Evolutionary conservation across 2,797 vertebrate species (phyloP).

Genomic region (Hyperoplus lanceolatus): DNA sequence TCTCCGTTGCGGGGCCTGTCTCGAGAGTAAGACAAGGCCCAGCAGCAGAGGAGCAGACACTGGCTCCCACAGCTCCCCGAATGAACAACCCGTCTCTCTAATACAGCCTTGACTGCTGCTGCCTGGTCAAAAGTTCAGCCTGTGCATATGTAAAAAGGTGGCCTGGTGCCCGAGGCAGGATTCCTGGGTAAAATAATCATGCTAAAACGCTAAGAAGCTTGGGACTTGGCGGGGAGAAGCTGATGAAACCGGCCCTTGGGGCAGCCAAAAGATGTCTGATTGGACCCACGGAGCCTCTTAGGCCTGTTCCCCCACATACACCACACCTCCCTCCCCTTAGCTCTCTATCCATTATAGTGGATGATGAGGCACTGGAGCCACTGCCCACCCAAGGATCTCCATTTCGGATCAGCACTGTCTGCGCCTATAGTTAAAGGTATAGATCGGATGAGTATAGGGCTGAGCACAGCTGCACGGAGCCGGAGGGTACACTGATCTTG

Average conservation of each 20-base stretch:
- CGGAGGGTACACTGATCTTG: slow-evolving; percentile 76
- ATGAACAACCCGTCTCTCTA: slow-evolving; percentile 85
- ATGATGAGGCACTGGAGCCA: slow-evolving; percentile 62
- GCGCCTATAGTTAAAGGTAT: slow-evolving; percentile 76
- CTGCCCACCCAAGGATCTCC: slow-evolving; percentile 67
- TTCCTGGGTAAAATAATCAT: slow-evolving; percentile 95
- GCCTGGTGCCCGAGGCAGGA: slow-evolving; percentile 96
- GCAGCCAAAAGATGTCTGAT: slow-evolving; percentile 71
- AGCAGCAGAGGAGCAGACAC: slow-evolving; percentile 86
- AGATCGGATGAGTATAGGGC: slow-evolving; percentile 75
- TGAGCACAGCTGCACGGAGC: slow-evolving; percentile 77
- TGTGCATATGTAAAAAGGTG: slow-evolving; percentile 99
- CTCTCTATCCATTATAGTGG: slow-evolving; percentile 55
- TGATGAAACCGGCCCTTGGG: slow-evolving; percentile 74
- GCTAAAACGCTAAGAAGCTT: slow-evolving; percentile 83
- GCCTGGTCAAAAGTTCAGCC: slow-evolving; percentile 99
- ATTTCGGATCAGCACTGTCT: slow-evolving; percentile 60
- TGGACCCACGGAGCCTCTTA: slow-evolving; percentile 74
- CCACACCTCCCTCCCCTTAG: slow-evolving; percentile 50
- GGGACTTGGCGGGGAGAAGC: slow-evolving; percentile 64
- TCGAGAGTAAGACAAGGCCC: slow-evolving; percentile 80
- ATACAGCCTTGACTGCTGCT: slow-evolving; percentile 91
- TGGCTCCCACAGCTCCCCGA: slow-evolving; percentile 86
- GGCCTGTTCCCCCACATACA: slow-evolving; percentile 46
- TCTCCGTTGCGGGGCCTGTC: slow-evolving; percentile 50